Base-by-base conservation (phyloP, 1,140 invertebrate genomes). In the Calosoma granatense region DNA sequence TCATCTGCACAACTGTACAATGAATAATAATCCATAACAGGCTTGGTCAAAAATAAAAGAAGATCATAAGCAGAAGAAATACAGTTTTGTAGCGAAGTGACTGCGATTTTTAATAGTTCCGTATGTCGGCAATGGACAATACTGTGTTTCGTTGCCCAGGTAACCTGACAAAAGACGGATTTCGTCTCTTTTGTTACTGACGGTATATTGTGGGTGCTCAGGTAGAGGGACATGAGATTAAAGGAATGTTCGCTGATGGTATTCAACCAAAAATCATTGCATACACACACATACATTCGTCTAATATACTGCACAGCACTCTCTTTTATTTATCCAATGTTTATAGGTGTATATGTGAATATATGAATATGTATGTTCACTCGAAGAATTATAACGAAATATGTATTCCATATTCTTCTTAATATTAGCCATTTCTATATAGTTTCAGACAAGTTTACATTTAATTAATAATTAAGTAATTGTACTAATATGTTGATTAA, bases 151-250 rank as follows among this genome's bases (percentile, higher is more conserved):
- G 59, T 55, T 54, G 56, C 59, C n/a, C 52, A 41, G 59, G 26
- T 30, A 30, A 30, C 26, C 14, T 14, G 51, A 60, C 56, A 60
- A 60, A 60, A 58, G 59, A 53, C 39, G 59, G 56, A 60, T 60
- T 60, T 57, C 22, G 19, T 60, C 55, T 58, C 54, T 56, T 60
- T 60, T 60, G 57, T 60, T 60, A 55, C 36, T 21, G 26, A 14
- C 4, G 56, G 53, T 58, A 23, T 51, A 56, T 57, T 60, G 59
- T 60, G 59, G 59, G 59, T 60, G 59, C 26, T n/a, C n/a, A 30
- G 26, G 26, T 30, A 30, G 14, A 30, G n/a, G n/a, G n/a, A n/a
- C n/a, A n/a, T n/a, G n/a, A n/a, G 14, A 30, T 30, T 30, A 30
- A 30, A 30, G 14, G 26, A 30, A 30, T 6, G 14, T 4, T 6